Conservation (phyloP, 1,140 invertebrate genomes). For the Alviniconcha marisindica region DNA sequence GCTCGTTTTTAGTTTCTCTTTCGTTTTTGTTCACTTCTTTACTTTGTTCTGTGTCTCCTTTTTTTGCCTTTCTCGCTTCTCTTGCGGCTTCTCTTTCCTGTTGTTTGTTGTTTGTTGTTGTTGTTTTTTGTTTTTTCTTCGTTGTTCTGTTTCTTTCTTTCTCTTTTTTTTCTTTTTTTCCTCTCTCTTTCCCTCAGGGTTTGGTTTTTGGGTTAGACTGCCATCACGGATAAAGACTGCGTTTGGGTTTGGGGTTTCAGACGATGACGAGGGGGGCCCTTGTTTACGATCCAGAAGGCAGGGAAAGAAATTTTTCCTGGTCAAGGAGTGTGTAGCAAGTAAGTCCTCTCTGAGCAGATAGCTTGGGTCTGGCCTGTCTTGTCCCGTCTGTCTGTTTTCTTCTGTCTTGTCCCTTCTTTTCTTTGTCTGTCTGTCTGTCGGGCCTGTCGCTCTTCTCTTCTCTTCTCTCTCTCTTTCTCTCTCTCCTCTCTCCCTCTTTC, state of each 20-base stretch:
- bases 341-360: too few relatives aligned
- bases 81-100: too few relatives aligned
- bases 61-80: too few relatives aligned
- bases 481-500: background rate
- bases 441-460: background rate
- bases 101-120: too few relatives aligned
- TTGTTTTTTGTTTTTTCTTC: background rate
- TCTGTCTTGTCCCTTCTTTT: background rate
- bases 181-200: background rate
- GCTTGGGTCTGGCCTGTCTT: too few relatives aligned
- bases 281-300: too few relatives aligned
- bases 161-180: slow-evolving; percentile 2
- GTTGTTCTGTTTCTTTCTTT: background rate
- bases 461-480: slow-evolving; percentile 15
- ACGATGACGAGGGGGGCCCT: too few relatives aligned
- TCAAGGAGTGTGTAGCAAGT: slow-evolving; percentile 73
- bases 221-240: too few relatives aligned
- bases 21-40: background rate
- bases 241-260: background rate
- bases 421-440: background rate
- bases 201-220: too few relatives aligned
- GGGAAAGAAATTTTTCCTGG: slow-evolving; percentile 92
- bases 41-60: background rate
- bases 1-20: background rate
- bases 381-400: background rate